Conservation (phyloP, 2,888 invertebrate genomes). For the Microdon myrmicae region DNA sequence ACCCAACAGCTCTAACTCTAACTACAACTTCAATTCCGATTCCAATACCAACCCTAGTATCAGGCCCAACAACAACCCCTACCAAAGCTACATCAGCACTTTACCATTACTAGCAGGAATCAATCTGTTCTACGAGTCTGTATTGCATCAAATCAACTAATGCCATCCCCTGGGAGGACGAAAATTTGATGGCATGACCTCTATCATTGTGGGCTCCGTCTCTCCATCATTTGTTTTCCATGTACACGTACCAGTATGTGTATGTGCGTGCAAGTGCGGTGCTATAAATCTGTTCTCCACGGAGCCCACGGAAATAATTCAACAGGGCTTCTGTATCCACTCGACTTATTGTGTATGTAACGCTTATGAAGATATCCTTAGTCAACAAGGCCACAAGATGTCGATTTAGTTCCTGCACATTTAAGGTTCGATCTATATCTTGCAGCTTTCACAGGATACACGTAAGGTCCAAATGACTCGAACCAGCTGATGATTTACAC, state of each 20-base stretch:
- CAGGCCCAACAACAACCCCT: too few species aligned
- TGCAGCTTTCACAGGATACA: slow-evolving; percentile 2
- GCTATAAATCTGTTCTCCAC: slow-evolving; percentile 50
- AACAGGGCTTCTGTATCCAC: slow-evolving; percentile 40
- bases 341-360: slow-evolving; percentile 19
- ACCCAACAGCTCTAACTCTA: too few species aligned
- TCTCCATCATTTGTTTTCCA: not conserved
- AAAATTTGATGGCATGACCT: slow-evolving; percentile 51
- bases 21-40: too few species aligned
- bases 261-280: too few species aligned
- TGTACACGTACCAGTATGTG: not conserved
- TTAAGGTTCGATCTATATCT: slow-evolving; percentile 29
- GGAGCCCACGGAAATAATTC: slow-evolving; percentile 44
- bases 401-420: slow-evolving; percentile 47
- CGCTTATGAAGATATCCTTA: slow-evolving; percentile 50
- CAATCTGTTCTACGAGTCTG: slow-evolving; percentile 37
- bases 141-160: slow-evolving; percentile 52
- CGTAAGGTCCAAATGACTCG: slow-evolving; percentile 23
- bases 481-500: slow-evolving; percentile 49
- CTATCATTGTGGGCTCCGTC: slow-evolving; percentile 26
- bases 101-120: too few species aligned
- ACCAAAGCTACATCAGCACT: too few species aligned
- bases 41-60: too few species aligned
- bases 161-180: slow-evolving; percentile 44
- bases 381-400: slow-evolving; percentile 43